Conservation (phyloP, 1,140 invertebrate genomes). For the Drosophila azteca region DNA sequence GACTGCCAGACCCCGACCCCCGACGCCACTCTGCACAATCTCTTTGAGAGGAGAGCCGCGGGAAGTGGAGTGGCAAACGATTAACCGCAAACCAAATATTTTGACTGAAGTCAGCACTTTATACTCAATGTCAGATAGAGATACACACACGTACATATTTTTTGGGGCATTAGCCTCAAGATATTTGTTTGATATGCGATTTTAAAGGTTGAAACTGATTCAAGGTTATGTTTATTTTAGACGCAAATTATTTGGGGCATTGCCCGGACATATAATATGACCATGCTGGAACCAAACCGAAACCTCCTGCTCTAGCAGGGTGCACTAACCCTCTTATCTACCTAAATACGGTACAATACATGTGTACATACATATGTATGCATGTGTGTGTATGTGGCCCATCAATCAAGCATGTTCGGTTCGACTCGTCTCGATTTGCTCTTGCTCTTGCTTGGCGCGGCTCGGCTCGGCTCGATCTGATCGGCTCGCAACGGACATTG, state of each 20-base stretch:
- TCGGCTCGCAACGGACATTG: too few relatives aligned
- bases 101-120: conserved; percentile 73
- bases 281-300: background rate
- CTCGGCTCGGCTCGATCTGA: too few relatives aligned
- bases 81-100: conserved; percentile 61
- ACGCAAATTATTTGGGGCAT: conserved; percentile 52
- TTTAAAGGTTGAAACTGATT: conserved; percentile 47
- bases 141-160: conserved; percentile 29
- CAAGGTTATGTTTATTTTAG: conserved; percentile 57
- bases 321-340: too few relatives aligned
- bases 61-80: conserved; percentile 25
- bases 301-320: too few relatives aligned
- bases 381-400: too few relatives aligned
- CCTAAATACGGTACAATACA: background rate
- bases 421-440: too few relatives aligned
- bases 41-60: background rate
- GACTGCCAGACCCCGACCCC: too few relatives aligned
- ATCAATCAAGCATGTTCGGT: too few relatives aligned
- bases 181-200: conserved; percentile 55
- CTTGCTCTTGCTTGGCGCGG: too few relatives aligned
- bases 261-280: conserved; percentile 36
- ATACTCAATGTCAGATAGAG: conserved; percentile 66
- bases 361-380: background rate
- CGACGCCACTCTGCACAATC: too few relatives aligned
- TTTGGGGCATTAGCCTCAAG: conserved; percentile 55